phyloP scores from a whole-genome alignment of 2,797 vertebrate genomes.

The Gambelia wislizenii region DNA sequence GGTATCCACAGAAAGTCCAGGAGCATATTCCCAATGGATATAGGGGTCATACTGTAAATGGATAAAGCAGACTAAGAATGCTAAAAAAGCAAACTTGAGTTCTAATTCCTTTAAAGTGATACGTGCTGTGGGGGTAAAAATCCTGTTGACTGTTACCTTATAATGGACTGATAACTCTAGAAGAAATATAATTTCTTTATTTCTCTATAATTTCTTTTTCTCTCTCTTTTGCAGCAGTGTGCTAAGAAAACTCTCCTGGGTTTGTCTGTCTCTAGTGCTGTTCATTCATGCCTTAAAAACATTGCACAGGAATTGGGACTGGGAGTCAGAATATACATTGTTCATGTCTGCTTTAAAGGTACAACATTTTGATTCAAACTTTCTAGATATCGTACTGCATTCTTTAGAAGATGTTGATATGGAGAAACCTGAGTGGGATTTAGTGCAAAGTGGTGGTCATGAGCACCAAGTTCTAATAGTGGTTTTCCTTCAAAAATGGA shows the following conservation, averaged over 20 bases:
- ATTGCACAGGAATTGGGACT: constrained; percentile 96
- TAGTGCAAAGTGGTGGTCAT: not conserved
- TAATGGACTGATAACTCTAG: not conserved
- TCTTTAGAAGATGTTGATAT: constrained; percentile 10
- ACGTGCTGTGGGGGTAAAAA: not conserved
- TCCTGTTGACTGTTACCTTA: not conserved
- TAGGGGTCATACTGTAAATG: too few species aligned
- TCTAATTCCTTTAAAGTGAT: not conserved
- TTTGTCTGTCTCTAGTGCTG: constrained; percentile 88
- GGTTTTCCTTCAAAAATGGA: constrained; percentile 19
- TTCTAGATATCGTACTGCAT: constrained; percentile 19
- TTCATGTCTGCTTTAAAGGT: constrained; percentile 98
- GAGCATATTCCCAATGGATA: too few species aligned
- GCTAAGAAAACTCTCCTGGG: constrained; percentile 91
- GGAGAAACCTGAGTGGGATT: fast-evolving
- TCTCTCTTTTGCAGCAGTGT: constrained; percentile 76
- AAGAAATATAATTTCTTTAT: constrained; percentile 38
- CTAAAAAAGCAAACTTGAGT: not conserved
- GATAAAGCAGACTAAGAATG: not conserved
- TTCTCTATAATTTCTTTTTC: too few species aligned
- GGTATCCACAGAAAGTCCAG: too few species aligned
- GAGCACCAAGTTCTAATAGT: constrained; percentile 4
- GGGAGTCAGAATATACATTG: constrained; percentile 97
- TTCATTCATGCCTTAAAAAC: constrained; percentile 94
- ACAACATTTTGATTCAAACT: constrained; percentile 64